phyloP scores from a whole-genome alignment of 2,113 vertebrate genomes.

The Holacanthus passer region DNA sequence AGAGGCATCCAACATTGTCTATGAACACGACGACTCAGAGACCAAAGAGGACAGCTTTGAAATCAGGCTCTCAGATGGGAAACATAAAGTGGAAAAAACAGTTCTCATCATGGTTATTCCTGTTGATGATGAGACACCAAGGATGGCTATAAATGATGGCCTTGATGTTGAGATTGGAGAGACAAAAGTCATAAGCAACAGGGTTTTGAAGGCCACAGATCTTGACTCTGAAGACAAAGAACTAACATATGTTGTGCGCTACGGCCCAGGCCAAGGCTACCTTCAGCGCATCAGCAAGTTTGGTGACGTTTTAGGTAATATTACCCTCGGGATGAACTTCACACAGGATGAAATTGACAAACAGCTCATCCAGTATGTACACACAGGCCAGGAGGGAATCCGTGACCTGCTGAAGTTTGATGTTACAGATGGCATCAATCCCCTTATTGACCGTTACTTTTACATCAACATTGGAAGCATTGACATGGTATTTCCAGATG shows the following conservation, averaged over 20 bases:
- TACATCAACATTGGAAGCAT: slow-evolving; percentile 92
- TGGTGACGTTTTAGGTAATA: slow-evolving; percentile 86
- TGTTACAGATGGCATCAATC: slow-evolving; percentile 94
- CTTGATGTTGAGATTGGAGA: slow-evolving; percentile 93
- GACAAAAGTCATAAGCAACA: slow-evolving; percentile 90
- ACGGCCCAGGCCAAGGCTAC: slow-evolving; percentile 90
- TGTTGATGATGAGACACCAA: slow-evolving; percentile 95
- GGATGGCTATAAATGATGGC: slow-evolving; percentile 95
- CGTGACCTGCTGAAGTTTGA: slow-evolving; percentile 97
- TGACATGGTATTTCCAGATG: slow-evolving; percentile 94
- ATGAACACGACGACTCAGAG: slow-evolving; percentile 96
- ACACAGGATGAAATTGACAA: slow-evolving; percentile 94
- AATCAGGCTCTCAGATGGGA: slow-evolving; percentile 91
- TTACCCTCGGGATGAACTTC: slow-evolving; percentile 95
- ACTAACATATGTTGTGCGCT: slow-evolving; percentile 88
- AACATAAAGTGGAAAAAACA: slow-evolving; percentile 85
- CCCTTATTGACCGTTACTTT: slow-evolving; percentile 96
- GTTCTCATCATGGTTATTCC: slow-evolving; percentile 90
- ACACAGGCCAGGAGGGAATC: slow-evolving; percentile 91
- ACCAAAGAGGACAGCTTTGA: slow-evolving; percentile 92
- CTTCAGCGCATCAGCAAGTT: slow-evolving; percentile 84
- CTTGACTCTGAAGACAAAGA: slow-evolving; percentile 94
- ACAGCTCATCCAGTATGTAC: slow-evolving; percentile 89
- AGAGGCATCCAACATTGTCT: slow-evolving; percentile 93
- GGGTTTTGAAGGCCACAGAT: slow-evolving; percentile 92